Evolutionary conservation across 1,140 invertebrate genomes (phyloP).

Genomic region (Cydia fagiglandana): DNA sequence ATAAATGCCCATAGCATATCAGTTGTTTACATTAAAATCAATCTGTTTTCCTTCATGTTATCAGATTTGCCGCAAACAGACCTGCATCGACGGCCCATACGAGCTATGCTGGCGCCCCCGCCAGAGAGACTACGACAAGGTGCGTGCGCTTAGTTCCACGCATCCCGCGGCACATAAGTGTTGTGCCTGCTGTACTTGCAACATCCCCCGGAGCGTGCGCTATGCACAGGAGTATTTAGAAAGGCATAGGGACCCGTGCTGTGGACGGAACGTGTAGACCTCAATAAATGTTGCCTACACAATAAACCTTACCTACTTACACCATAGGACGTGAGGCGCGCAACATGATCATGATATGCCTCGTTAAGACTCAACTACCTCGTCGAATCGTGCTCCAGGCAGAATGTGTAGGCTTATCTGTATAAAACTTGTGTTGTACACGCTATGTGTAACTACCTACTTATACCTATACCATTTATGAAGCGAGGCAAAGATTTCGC

Average conservation of each 20-base stretch:
- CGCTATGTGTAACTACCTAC: too few species aligned
- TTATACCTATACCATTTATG: too few species aligned
- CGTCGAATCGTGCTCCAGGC: slow-evolving; percentile 35
- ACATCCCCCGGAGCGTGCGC: slow-evolving; percentile 55
- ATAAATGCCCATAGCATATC: too few species aligned
- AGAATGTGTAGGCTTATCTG: neutral
- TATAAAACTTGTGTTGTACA: too few species aligned
- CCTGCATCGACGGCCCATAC: slow-evolving; percentile 56
- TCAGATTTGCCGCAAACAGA: slow-evolving; percentile 70
- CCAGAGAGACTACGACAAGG: slow-evolving; percentile 51
- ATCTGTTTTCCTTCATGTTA: slow-evolving; percentile 23
- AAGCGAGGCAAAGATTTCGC: too few species aligned
- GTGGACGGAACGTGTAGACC: neutral
- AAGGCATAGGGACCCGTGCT: slow-evolving; percentile 40
- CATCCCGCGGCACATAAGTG: slow-evolving; percentile 54
- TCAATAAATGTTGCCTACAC: neutral
- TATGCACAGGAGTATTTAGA: slow-evolving; percentile 50
- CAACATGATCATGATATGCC: slow-evolving; percentile 42
- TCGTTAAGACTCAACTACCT: slow-evolving; percentile 20
- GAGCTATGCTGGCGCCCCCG: slow-evolving; percentile 64
- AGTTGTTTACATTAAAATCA: too few species aligned
- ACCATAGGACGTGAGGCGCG: slow-evolving; percentile 34
- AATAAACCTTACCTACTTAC: too few species aligned
- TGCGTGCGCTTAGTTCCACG: slow-evolving; percentile 52
- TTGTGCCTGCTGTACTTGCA: slow-evolving; percentile 43